Conservation (phyloP, 92 coral and sea anemone species). For the Nematostella vectensis region DNA sequence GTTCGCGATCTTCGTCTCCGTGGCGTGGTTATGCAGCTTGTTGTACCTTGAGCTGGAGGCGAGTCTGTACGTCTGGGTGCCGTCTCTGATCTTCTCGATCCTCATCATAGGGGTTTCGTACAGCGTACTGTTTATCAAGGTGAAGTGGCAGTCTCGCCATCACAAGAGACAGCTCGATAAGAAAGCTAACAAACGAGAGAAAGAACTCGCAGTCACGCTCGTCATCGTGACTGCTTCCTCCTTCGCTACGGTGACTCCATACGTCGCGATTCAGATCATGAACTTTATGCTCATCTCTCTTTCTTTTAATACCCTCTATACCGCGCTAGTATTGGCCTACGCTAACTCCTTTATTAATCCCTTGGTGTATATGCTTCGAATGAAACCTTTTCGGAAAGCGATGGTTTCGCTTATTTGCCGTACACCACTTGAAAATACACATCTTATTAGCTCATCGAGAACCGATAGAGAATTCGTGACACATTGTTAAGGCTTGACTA, state of each 20-base stretch:
- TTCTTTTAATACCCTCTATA: conserved; percentile 11
- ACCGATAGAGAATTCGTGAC: too few relatives aligned
- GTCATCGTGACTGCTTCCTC: conserved; percentile 19
- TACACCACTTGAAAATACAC: too few relatives aligned
- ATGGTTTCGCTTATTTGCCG: conserved; percentile 3
- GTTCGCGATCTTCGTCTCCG: conserved; percentile 8
- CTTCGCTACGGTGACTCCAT: conserved; percentile 15
- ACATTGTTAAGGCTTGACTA: too few relatives aligned
- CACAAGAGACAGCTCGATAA: conserved; percentile 5
- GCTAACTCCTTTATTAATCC: conserved; percentile 23
- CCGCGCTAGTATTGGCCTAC: conserved; percentile 5
- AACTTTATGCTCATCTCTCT: conserved; percentile 4
- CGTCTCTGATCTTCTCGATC: conserved; percentile 11
- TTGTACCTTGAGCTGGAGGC: conserved; percentile 3
- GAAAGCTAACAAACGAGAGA: conserved; percentile 7
- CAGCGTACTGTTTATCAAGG: conserved; percentile 10
- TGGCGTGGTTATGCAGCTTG: conserved; percentile 16
- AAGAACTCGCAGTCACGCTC: conserved; percentile 27
- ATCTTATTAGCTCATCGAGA: too few relatives aligned
- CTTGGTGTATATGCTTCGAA: conserved; percentile 13
- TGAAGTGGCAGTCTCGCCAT: conserved; percentile 5
- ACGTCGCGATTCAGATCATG: conserved; percentile 15
- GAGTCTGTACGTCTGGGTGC: conserved; percentile 25
- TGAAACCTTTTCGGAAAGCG: conserved; percentile 18
- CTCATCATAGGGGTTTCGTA: conserved; percentile 9